These are phyloP conservation scores for Temnothorax curvispinosus DNA, from an alignment of 1,140 invertebrate genomes.

Conservation along the genomic window DNA sequence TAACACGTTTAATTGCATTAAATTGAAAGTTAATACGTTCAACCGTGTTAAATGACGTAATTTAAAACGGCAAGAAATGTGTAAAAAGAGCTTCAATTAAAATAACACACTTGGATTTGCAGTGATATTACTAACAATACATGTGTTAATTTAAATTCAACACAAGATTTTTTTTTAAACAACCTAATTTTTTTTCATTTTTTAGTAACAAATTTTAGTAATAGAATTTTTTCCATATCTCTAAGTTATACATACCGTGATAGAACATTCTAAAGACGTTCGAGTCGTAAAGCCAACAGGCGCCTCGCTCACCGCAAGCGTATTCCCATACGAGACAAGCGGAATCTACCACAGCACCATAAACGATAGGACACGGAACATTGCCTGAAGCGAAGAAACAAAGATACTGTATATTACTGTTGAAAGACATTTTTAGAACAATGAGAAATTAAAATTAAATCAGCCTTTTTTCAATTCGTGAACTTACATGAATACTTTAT, in stretches of 20 bases:
- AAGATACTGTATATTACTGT: not conserved
- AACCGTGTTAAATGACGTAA: too few species aligned
- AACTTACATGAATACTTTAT: not conserved
- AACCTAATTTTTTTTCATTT: not conserved
- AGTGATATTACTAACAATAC: not conserved
- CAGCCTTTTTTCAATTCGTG: not conserved
- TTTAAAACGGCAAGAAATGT: too few species aligned
- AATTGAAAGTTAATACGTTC: too few species aligned
- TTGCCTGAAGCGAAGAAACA: slow-evolving; percentile 87
- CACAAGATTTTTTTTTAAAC: not conserved
- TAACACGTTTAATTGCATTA: too few species aligned
- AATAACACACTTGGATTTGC: too few species aligned
- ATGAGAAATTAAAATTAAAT: not conserved
- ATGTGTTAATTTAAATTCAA: slow-evolving; percentile 22
- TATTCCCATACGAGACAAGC: slow-evolving; percentile 95
- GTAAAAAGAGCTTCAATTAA: too few species aligned
- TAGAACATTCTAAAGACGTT: slow-evolving; percentile 94
- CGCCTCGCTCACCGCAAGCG: slow-evolving; percentile 91
- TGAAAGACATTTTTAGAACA: not conserved
- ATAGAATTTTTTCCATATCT: not conserved
- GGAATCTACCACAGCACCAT: slow-evolving; percentile 96
- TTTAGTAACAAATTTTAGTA: not conserved
- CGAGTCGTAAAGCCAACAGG: slow-evolving; percentile 94
- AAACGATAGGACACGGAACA: slow-evolving; percentile 96
- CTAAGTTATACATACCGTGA: slow-evolving; percentile 88